Conservation (phyloP, 2,888 invertebrate species). For the Ditylenchus weischeri region DNA sequence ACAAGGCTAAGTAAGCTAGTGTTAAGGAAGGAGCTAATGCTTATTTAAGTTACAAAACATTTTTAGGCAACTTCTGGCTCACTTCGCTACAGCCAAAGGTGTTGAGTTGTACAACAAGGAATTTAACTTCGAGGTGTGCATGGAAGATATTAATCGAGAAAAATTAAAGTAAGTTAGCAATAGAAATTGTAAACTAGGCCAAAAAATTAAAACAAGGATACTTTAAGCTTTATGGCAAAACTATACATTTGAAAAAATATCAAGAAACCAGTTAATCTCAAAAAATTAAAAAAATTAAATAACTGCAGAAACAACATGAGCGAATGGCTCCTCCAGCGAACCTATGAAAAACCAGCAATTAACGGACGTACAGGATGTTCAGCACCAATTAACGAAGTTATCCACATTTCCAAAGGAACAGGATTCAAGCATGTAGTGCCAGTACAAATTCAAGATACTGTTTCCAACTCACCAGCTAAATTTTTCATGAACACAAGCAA, state of each 20-base stretch:
- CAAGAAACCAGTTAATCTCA: too few relatives aligned
- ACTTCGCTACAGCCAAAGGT: conserved; percentile 19
- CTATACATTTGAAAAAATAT: too few relatives aligned
- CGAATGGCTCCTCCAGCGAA: conserved; percentile 19
- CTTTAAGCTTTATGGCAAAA: too few relatives aligned
- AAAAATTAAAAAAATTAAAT: neutral
- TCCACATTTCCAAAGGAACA: conserved; percentile 19
- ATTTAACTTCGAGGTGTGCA: conserved; percentile 19
- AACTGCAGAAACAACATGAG: conserved; percentile 12
- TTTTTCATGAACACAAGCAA: neutral
- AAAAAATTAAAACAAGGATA: too few relatives aligned
- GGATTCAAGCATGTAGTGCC: conserved; percentile 18
- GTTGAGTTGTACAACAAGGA: conserved; percentile 19
- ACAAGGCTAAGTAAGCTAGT: conserved; percentile 19
- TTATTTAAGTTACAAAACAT: neutral
- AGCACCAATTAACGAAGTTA: conserved; percentile 14
- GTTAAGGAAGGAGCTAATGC: neutral
- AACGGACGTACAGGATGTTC: neutral
- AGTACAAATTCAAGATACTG: neutral
- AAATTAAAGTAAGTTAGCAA: conserved; percentile 19
- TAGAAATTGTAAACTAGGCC: too few relatives aligned
- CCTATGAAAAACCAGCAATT: conserved; percentile 9
- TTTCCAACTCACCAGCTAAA: neutral
- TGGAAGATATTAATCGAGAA: conserved; percentile 26
- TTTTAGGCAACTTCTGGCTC: conserved; percentile 20